These are phyloP conservation scores for Torymus texanus DNA, from an alignment of 2,888 invertebrate species.

Conservation along the genomic window DNA sequence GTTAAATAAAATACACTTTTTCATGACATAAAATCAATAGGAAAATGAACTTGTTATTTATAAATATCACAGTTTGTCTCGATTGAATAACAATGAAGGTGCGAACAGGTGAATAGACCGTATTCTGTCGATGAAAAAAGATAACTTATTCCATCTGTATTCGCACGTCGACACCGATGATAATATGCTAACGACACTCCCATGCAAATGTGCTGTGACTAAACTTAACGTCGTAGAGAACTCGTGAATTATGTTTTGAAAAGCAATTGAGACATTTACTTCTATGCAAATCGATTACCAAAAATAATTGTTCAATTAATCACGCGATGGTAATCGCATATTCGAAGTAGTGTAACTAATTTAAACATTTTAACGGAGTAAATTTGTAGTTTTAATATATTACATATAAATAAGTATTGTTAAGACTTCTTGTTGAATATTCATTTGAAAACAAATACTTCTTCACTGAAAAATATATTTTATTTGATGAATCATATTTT, in stretches of 20 bases:
- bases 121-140: neutral
- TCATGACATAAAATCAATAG: too few species aligned
- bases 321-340: neutral
- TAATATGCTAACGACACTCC: neutral
- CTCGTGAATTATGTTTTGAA: constrained; percentile 14
- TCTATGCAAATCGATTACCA: neutral
- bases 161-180: neutral
- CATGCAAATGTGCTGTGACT: constrained; percentile 29
- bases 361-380: too few species aligned
- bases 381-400: too few species aligned
- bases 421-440: too few species aligned
- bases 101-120: neutral
- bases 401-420: too few species aligned
- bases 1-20: too few species aligned
- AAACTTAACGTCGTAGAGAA: neutral
- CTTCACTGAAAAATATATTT: too few species aligned
- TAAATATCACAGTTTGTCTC: neutral
- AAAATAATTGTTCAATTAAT: constrained; percentile 2
- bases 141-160: neutral
- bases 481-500: too few species aligned
- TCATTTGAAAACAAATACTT: too few species aligned
- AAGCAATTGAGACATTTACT: constrained; percentile 10
- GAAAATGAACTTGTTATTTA: neutral
- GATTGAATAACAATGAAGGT: too few species aligned
- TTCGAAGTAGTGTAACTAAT: too few species aligned